Percentiles rank a stretch among this genome's conserved stretches.
Evolutionary conservation across 2,113 vertebrate species (phyloP).

Genomic region (Mesembrinibis cayennensis): DNA sequence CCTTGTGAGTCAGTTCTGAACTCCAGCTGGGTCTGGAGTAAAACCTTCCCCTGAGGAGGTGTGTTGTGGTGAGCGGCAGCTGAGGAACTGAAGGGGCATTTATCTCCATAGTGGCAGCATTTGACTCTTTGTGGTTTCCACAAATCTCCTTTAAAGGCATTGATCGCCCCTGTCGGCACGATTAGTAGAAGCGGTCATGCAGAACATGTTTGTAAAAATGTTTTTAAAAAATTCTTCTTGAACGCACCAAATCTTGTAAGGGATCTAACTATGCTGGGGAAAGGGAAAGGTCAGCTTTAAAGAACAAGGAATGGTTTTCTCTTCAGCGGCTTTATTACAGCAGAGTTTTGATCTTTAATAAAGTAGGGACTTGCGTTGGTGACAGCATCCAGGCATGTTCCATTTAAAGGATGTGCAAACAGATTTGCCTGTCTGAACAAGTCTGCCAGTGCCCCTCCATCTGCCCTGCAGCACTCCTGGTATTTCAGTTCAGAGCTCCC

Average conservation of each 20-base stretch:
- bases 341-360: conserved; percentile 15
- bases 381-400: not conserved
- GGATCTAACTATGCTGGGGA: conserved; percentile 21
- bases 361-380: not conserved
- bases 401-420: not conserved
- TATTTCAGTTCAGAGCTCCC: not conserved
- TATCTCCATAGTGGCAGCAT: conserved; percentile 78
- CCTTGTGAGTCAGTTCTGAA: conserved; percentile 50
- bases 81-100: conserved; percentile 75
- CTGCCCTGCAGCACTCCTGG: not conserved
- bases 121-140: conserved; percentile 80
- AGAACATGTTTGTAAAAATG: conserved; percentile 74
- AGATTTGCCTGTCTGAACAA: not conserved
- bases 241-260: conserved; percentile 49
- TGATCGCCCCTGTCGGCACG: conserved; percentile 70
- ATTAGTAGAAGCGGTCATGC: conserved; percentile 75
- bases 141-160: conserved; percentile 83
- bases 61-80: conserved; percentile 73
- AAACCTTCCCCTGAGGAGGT: conserved; percentile 72
- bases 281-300: conserved; percentile 48
- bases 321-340: conserved; percentile 5
- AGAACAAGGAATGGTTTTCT: conserved; percentile 32
- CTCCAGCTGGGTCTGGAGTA: conserved; percentile 65
- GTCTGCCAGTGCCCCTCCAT: not conserved
- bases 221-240: conserved; percentile 44